Base-by-base conservation (phyloP, 2,888 invertebrate species). In the Tetragonula carbonaria region DNA sequence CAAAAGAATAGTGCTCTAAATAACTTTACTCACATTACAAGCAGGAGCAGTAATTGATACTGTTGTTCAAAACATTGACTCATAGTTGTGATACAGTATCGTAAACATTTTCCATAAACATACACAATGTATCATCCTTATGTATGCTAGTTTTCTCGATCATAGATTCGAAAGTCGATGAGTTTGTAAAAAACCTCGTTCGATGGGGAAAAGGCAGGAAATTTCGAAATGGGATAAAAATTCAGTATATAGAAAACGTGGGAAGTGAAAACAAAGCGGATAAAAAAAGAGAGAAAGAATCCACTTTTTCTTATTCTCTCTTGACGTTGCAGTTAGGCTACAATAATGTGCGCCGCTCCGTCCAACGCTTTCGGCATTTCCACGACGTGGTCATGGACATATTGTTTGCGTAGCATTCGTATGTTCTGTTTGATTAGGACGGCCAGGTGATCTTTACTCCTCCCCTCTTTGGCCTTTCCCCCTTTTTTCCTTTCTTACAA, bases 361-460 rank as follows among this genome's bases (percentile, higher is more conserved):
- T 63, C 80, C 63, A 72, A 81, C 83, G 87, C 87, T 87, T 89
- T 86, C 89, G 88, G 85, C 87, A 87, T 85, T 90, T 86, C 86
- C 90, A 88, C 84, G 84, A 84, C 87, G 81, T 82, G 87, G 83
- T 84, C 86, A 85, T 87, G 85, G 82, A 84, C 80, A 80, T 87
- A 91, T 85, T 91, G 91, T 92, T 91, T 92, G 91, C 91, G 87
- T 91, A 90, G 88, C 91, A 79, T 93, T 92, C 91, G 90, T 90
- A 86, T 89, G 87, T 90, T 87, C 80, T 94, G 92, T 94, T 94
- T 94, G 94, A 94, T 93, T 93, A 94, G 94, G 94, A 93, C 91
- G 63, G 90, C 92, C 94, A 94, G 94, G 94, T 94, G 94, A 93
- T 93, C 88, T 87, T 38, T 76, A 68, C 70, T 67, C 74, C 45